Percentiles rank a stretch among this genome's conserved stretches.
Conservation (phyloP, 2,888 invertebrate species). For the Isotomurus palustris region DNA sequence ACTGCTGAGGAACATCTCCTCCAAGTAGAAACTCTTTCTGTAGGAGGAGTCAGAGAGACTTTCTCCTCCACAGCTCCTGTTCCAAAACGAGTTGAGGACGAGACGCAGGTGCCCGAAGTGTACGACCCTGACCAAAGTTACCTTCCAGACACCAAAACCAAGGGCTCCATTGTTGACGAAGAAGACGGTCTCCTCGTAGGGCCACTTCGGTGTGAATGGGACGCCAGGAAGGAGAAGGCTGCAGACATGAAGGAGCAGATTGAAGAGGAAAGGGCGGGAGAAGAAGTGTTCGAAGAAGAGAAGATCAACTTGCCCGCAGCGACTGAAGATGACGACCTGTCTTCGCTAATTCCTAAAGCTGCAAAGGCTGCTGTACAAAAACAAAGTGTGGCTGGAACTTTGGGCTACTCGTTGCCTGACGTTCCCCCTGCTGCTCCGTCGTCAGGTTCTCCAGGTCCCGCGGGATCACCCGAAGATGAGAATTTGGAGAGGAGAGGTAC, state of each 20-base stretch:
- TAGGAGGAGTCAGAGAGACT: slow-evolving; percentile 5
- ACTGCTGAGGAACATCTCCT: slow-evolving; percentile 14
- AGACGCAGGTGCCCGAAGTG: neutral
- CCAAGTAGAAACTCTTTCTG: neutral
- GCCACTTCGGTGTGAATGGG: slow-evolving; percentile 4
- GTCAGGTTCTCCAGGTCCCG: neutral
- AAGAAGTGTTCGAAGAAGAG: slow-evolving; percentile 5
- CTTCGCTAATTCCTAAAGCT: neutral
- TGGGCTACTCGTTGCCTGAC: neutral
- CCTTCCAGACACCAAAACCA: too few relatives aligned
- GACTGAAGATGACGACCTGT: slow-evolving; percentile 1
- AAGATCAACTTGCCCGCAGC: neutral
- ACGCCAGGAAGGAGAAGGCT: neutral
- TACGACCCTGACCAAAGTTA: too few relatives aligned
- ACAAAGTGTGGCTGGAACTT: neutral
- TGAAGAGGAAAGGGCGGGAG: neutral
- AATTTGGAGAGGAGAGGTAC: neutral
- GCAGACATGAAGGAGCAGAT: neutral
- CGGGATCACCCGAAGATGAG: neutral
- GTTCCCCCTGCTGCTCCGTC: neutral
- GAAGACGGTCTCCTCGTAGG: neutral
- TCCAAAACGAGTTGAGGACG: neutral
- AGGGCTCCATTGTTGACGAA: neutral
- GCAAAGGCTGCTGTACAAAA: neutral
- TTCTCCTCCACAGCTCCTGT: slow-evolving; percentile 10